Percentiles rank a stretch among this genome's conserved stretches.
phyloP scores from a whole-genome alignment of 2,113 vertebrate genomes.

The Alligator sinensis region DNA sequence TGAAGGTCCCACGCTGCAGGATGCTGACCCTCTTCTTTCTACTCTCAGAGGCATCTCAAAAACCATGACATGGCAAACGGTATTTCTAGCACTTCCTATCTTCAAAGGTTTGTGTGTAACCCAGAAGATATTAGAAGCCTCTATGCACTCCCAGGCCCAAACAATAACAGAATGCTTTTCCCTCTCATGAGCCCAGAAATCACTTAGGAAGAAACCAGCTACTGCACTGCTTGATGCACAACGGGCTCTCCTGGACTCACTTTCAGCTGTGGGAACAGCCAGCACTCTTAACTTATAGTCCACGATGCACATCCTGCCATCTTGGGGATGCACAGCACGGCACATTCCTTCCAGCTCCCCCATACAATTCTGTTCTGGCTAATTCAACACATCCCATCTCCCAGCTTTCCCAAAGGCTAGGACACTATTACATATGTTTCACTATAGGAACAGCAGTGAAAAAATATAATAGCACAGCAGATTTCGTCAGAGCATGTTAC shows the following conservation, averaged over 20 bases:
- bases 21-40: rapidly evolving
- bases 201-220: background rate
- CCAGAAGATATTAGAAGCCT: background rate
- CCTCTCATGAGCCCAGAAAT: background rate
- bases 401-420: background rate
- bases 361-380: no score
- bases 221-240: background rate
- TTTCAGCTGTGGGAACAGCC: background rate
- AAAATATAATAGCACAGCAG: no score
- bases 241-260: no score
- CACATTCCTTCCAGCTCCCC: background rate
- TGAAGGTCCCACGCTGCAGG: background rate
- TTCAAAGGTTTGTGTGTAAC: background rate
- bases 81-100: background rate
- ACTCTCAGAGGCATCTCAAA: no score
- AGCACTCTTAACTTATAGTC: background rate
- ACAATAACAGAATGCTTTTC: background rate
- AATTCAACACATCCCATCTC: background rate
- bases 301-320: background rate
- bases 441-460: background rate
- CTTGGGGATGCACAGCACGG: background rate
- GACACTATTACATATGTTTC: background rate
- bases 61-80: no score
- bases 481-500: background rate
- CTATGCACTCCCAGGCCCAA: background rate